Percentiles rank a stretch among this genome's conserved stretches.
Conservation (phyloP, 2,113 vertebrate genomes). For the Upupa epops region DNA sequence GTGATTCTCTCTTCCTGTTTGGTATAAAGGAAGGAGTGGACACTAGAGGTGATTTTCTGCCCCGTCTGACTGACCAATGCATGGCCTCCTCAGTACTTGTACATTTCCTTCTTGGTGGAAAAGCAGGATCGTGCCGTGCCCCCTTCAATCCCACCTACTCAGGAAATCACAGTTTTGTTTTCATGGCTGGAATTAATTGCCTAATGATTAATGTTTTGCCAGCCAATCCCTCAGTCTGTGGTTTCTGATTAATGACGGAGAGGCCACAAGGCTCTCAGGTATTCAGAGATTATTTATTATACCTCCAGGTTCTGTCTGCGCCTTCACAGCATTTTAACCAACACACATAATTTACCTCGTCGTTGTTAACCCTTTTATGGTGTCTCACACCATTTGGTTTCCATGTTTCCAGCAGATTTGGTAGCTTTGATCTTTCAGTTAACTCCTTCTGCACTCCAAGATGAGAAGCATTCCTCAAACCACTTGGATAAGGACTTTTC, state of each 20-base stretch:
- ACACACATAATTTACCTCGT: background rate
- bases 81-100: background rate
- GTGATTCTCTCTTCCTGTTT: background rate
- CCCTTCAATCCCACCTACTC: constrained; percentile 30
- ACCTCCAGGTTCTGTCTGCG: constrained; percentile 33
- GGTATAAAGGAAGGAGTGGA: background rate
- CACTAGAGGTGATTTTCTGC: constrained; percentile 2
- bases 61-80: background rate
- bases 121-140: background rate
- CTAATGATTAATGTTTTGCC: constrained; percentile 62
- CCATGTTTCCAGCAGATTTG: background rate
- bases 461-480: background rate
- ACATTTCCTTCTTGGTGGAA: background rate
- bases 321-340: constrained; percentile 48
- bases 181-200: constrained; percentile 43
- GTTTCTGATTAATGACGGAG: constrained; percentile 65
- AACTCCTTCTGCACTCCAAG: background rate
- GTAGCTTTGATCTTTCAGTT: constrained; percentile 36
- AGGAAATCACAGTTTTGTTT: constrained; percentile 46
- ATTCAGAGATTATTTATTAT: constrained; percentile 51
- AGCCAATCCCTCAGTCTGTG: constrained; percentile 31
- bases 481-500: constrained; percentile 13
- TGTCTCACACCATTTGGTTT: background rate
- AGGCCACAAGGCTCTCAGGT: constrained; percentile 47
- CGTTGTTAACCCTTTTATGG: constrained; percentile 25